Evolutionary conservation across 2,888 invertebrate species (phyloP).

Genomic region (Hypercompe scribonia): DNA sequence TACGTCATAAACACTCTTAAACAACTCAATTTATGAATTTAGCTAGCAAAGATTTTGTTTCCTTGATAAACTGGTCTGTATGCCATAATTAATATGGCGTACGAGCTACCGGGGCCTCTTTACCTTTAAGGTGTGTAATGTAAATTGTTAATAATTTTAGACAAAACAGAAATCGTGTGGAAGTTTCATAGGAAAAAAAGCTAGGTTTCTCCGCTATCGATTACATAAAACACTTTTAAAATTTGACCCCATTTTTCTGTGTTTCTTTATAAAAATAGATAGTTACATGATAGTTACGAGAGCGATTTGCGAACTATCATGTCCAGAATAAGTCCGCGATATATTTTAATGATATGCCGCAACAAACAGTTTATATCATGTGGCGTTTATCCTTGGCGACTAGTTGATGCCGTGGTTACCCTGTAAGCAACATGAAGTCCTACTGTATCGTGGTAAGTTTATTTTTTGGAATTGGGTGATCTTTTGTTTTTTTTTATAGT

Average conservation of each 20-base stretch:
- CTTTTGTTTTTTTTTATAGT: not conserved
- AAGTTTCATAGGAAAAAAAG: too few relatives aligned
- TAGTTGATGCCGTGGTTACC: constrained; percentile 46
- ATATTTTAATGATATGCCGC: constrained; percentile 50
- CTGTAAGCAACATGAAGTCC: constrained; percentile 58
- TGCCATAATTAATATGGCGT: too few relatives aligned
- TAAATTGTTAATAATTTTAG: too few relatives aligned
- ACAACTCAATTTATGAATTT: too few relatives aligned
- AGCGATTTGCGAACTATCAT: constrained; percentile 3
- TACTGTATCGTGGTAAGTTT: constrained; percentile 66
- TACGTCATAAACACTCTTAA: too few relatives aligned
- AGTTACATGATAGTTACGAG: not conserved
- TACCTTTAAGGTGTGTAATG: too few relatives aligned
- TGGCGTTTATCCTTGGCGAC: constrained; percentile 13
- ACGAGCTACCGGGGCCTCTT: too few relatives aligned
- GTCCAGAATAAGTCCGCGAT: constrained; percentile 61
- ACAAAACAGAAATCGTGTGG: too few relatives aligned
- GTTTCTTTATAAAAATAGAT: not conserved
- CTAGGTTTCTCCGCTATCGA: too few relatives aligned
- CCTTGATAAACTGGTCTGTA: too few relatives aligned
- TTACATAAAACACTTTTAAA: not conserved
- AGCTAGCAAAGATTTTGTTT: too few relatives aligned
- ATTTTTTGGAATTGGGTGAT: not conserved
- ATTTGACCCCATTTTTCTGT: not conserved
- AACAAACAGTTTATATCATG: constrained; percentile 56